Base-by-base conservation (phyloP, 2,113 vertebrate species). In the Ceratotherium simum region DNA sequence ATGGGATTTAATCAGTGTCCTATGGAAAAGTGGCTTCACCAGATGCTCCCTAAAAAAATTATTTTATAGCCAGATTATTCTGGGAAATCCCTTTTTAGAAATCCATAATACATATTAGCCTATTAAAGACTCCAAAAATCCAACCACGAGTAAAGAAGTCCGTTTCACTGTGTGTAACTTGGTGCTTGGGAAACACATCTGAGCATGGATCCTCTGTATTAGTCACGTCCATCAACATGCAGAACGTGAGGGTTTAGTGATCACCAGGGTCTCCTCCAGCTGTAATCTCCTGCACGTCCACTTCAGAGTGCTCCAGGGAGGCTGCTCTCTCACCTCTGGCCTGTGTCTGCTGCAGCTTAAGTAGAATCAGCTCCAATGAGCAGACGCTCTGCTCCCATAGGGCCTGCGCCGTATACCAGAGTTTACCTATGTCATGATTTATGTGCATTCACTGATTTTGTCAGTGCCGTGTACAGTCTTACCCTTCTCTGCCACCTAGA, bases 251-350 rank as follows among this genome's bases (percentile, higher is more conserved):
- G 79, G 36, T 36, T 73, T 89, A 75, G 31, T 56, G 83, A 80
- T 36, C 31, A 20, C 25, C 8, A 27, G 12, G 31, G 25, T 14
- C 70, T 89, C 58, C 75, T 72, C 31, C 9, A 33, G 70, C 60
- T 60, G 23, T n/a, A n/a, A 54, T 8, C 23, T 21, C 42, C 4
- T 25, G 6, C 12, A 46, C 39, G 39, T 60, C 17, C 14, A 14
- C 3, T 4, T 13, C 0, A 0, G 58, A 0, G 46, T 79, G 56
- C 21, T 65, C 76, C 12, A 36, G 25, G 23, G 9, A 56, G 36
- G 67, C 20, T 36, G 33, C 16, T 12, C 2, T 72, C 62, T 83
- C 42, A 5, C 27, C 48, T 93, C 21, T 20, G 54, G n/a, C 54
- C 31, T 2, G 2, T 33, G 16, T 64, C 33, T 67, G 56, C 70